These are phyloP conservation scores for Blastobasis lacticolella DNA, from an alignment of 2,888 invertebrate species.

Conservation along the genomic window DNA sequence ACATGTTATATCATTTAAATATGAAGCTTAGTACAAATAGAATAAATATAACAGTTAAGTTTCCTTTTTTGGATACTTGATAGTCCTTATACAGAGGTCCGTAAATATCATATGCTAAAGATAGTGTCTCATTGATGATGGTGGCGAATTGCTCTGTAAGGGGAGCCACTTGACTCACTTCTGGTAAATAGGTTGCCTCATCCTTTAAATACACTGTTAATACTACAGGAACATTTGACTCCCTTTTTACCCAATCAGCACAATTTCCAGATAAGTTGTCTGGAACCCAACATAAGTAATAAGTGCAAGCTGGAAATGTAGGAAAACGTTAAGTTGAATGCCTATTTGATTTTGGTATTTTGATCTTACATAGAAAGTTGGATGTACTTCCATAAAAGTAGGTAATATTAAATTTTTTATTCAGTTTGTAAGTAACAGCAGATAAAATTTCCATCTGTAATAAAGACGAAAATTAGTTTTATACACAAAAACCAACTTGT, in stretches of 20 bases:
- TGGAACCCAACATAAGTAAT: slow-evolving; percentile 19
- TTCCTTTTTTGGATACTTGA: too few species aligned
- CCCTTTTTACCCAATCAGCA: slow-evolving; percentile 60
- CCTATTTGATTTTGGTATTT: not conserved
- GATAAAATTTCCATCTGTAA: slow-evolving; percentile 46
- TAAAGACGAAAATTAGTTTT: not conserved
- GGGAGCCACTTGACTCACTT: slow-evolving; percentile 24
- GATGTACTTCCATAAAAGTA: slow-evolving; percentile 41
- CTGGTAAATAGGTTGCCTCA: slow-evolving; percentile 29
- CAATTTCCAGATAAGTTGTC: slow-evolving; percentile 50
- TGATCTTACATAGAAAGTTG: slow-evolving; percentile 42
- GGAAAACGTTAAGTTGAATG: not conserved
- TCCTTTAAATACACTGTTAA: slow-evolving; percentile 44
- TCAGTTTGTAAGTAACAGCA: slow-evolving; percentile 30
- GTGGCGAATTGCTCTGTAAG: slow-evolving; percentile 33
- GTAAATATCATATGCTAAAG: slow-evolving; percentile 45
- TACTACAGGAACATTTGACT: slow-evolving; percentile 53
- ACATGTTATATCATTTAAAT: too few species aligned
- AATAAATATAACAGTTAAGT: too few species aligned
- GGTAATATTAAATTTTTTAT: slow-evolving; percentile 26
- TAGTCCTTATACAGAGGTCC: slow-evolving; percentile 39
- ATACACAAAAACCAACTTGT: too few species aligned
- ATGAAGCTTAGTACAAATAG: too few species aligned
- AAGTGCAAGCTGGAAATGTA: not conserved
- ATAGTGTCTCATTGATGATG: slow-evolving; percentile 41